phyloP scores from a whole-genome alignment of 2,888 invertebrate species.

The Drymonia ruficornis region DNA sequence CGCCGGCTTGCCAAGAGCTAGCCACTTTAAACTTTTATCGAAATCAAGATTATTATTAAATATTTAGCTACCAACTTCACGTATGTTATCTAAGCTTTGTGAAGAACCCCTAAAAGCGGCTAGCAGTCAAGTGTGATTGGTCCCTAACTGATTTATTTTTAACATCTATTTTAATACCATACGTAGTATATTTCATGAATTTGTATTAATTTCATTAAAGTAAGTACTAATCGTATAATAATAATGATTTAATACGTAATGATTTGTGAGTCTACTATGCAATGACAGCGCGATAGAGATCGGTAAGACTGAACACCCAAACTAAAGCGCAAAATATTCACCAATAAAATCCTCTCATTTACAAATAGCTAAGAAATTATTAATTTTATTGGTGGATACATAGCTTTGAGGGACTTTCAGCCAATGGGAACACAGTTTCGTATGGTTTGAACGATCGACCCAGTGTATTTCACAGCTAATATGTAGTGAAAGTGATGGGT shows the following conservation, averaged over 20 bases:
- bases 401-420: neutral
- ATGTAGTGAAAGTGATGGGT: conserved; percentile 34
- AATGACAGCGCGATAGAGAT: neutral
- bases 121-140: too few species aligned
- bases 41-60: too few species aligned
- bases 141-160: too few species aligned
- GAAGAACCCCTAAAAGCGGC: too few species aligned
- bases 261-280: neutral
- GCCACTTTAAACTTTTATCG: too few species aligned
- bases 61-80: too few species aligned
- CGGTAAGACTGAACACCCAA: too few species aligned
- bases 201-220: conserved; percentile 23
- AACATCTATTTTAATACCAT: too few species aligned
- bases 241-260: conserved; percentile 4
- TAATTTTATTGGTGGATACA: neutral
- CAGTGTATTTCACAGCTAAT: conserved; percentile 40
- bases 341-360: neutral
- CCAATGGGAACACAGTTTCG: neutral
- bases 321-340: neutral
- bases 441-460: conserved; percentile 18
- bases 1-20: too few species aligned
- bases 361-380: neutral
- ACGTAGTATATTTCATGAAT: conserved; percentile 11
- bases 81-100: too few species aligned
- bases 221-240: conserved; percentile 28